These are phyloP conservation scores for Papilio aristodemus DNA, from an alignment of 1,140 invertebrate species.

Conservation along the genomic window DNA sequence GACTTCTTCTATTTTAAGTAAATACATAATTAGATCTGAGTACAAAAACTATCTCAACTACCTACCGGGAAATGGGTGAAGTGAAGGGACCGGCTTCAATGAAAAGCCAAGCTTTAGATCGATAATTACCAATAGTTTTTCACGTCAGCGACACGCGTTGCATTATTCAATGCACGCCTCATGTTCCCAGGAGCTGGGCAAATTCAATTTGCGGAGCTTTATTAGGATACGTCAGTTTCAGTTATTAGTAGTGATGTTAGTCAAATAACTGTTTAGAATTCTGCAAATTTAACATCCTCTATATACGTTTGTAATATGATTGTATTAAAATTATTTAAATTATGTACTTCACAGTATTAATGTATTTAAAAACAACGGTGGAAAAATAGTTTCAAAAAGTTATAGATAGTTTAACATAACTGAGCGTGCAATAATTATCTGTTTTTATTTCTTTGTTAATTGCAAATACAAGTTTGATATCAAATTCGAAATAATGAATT, in stretches of 20 bases:
- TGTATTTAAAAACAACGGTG: no score
- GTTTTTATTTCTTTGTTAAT: no score
- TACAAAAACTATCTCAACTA: neutral
- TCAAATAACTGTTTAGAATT: neutral
- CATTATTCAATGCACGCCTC: slow-evolving; percentile 16
- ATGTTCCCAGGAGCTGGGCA: neutral
- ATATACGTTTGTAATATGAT: neutral
- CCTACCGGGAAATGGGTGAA: neutral
- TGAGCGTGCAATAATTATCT: no score
- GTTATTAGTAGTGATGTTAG: neutral
- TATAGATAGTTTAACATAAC: no score
- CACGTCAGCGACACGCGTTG: neutral
- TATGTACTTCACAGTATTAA: no score
- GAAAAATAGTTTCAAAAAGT: no score
- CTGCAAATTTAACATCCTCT: neutral
- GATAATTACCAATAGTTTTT: slow-evolving; percentile 13
- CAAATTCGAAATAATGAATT: neutral
- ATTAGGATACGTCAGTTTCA: neutral
- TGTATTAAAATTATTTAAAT: no score
- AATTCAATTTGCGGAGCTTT: slow-evolving; percentile 17
- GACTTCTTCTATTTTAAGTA: no score
- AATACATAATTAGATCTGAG: no score
- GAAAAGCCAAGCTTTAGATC: neutral
- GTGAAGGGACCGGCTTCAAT: neutral
- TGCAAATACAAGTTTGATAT: neutral